Evolutionary conservation across 1,140 invertebrate species (phyloP), one percentile per base, ranked within the genome.

Genomic region (Triops longicaudatus): DNA sequence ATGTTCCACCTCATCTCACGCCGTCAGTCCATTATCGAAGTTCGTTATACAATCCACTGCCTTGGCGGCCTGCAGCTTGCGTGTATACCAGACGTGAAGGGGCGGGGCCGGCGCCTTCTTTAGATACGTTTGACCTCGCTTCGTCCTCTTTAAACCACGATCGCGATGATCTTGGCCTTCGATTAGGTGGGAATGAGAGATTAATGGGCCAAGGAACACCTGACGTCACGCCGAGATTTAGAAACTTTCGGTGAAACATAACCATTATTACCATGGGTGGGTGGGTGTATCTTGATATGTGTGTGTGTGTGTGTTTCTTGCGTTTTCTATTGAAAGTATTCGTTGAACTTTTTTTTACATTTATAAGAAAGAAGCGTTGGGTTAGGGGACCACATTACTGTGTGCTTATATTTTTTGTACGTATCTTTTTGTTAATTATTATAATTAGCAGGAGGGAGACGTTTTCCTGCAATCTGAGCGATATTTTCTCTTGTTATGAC

Each of bases 341-440:
- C 50, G 7, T 63, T 22, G 50, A 50, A 63, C 50, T n/a, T 17
- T 63, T n/a, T 63, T 63, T 63, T 63, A 17, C 50, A 63, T 37
- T 4, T 37, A 37, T 37, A 37, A 37, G n/a, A 37, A 37, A 17
- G 22, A 63, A 63, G 22, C 14, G 50, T 63, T 63, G 11, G 50
- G 50, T 63, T 63, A 63, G 50, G 50, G 50, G 50, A 63, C 50
- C 50, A 63, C 50, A 63, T 63, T 63, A 63, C 50, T 17, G 31
- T 37, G 31, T 63, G 50, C 50, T 63, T 63, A 22, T 63, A 63
- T 63, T n/a, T 22, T 63, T 22, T 63, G 50, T 63, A 37, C 31
- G 31, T 37, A 37, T 4, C 22, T 63, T 63, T 63, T 63, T 22
- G 7, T 17, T n/a, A 3, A 63, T n/a, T 63, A 22, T 17, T 63